A percentile compares a stretch with the other conserved stretches of the same genome.
Evolutionary conservation across 1,140 invertebrate species (phyloP).

Genomic region (Stenopsyche tienmushanensis): DNA sequence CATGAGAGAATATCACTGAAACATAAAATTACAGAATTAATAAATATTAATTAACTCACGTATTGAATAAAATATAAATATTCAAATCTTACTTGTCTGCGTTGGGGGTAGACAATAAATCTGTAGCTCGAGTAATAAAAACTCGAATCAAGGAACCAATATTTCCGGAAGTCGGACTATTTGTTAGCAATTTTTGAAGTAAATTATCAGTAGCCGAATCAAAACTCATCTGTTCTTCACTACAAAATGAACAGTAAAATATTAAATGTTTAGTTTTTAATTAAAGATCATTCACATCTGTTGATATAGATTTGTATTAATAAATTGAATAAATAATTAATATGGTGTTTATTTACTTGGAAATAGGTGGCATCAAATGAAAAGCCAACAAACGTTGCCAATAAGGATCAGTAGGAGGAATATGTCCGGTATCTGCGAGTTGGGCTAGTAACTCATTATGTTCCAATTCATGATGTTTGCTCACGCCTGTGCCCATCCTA

Average conservation of each 20-base stretch:
- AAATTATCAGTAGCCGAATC: slow-evolving; percentile 75
- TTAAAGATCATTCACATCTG: no score
- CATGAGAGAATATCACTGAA: slow-evolving; percentile 86
- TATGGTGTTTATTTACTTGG: slow-evolving; percentile 59
- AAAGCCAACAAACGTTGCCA: slow-evolving; percentile 94
- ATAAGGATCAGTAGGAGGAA: slow-evolving; percentile 87
- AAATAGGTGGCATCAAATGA: slow-evolving; percentile 76
- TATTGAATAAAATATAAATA: slow-evolving; percentile 45
- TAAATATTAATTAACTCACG: slow-evolving; percentile 1
- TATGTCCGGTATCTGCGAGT: slow-evolving; percentile 76
- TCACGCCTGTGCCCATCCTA: slow-evolving; percentile 84
- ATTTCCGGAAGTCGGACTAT: slow-evolving; percentile 86
- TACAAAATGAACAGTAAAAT: slow-evolving; percentile 29
- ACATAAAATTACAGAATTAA: slow-evolving; percentile 31
- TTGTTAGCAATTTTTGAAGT: slow-evolving; percentile 71
- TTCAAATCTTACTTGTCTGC: slow-evolving; percentile 75
- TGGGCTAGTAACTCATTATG: slow-evolving; percentile 78
- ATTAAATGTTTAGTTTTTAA: no score
- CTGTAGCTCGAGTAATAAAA: slow-evolving; percentile 74
- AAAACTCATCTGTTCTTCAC: slow-evolving; percentile 75
- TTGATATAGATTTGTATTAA: not conserved
- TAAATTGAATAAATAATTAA: not conserved
- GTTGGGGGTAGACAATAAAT: slow-evolving; percentile 78
- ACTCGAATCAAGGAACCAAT: slow-evolving; percentile 82
- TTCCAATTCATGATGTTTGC: slow-evolving; percentile 77